Percentiles rank a stretch among this genome's conserved stretches.
Evolutionary conservation across 2,888 invertebrate species (phyloP).

Genomic region (Melieria crassipennis): DNA sequence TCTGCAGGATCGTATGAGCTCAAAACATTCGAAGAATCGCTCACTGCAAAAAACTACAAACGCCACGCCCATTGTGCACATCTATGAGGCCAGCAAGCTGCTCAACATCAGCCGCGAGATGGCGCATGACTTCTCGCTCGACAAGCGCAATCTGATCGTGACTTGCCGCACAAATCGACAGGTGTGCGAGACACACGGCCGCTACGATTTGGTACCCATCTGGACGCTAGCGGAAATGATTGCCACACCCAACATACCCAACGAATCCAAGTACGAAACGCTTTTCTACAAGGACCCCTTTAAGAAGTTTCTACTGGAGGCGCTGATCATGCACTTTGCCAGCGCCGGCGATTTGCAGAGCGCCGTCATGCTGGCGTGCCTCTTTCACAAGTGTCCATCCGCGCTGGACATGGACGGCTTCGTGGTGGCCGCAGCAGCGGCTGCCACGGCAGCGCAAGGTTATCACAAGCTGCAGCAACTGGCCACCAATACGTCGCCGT

Average conservation of each 20-base stretch:
- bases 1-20: constrained; percentile 74
- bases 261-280: constrained; percentile 70
- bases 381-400: constrained; percentile 76
- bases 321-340: constrained; percentile 85
- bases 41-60: constrained; percentile 59
- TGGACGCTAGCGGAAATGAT: constrained; percentile 87
- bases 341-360: constrained; percentile 88
- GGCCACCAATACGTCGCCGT: constrained; percentile 84
- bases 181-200: constrained; percentile 78
- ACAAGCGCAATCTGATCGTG: constrained; percentile 65
- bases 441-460: constrained; percentile 14
- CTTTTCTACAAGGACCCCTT: constrained; percentile 85
- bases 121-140: constrained; percentile 82
- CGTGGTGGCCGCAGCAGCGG: constrained; percentile 38
- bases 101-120: constrained; percentile 83
- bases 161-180: constrained; percentile 86
- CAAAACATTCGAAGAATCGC: constrained; percentile 62
- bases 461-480: constrained; percentile 52
- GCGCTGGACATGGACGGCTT: constrained; percentile 31
- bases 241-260: constrained; percentile 68
- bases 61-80: constrained; percentile 57
- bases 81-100: constrained; percentile 68
- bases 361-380: constrained; percentile 91
- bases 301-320: constrained; percentile 84
- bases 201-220: constrained; percentile 85